Evolutionary conservation across 1,140 invertebrate species (phyloP), one percentile per base, ranked within the genome.

Genomic region (Anadara kagoshimensis): DNA sequence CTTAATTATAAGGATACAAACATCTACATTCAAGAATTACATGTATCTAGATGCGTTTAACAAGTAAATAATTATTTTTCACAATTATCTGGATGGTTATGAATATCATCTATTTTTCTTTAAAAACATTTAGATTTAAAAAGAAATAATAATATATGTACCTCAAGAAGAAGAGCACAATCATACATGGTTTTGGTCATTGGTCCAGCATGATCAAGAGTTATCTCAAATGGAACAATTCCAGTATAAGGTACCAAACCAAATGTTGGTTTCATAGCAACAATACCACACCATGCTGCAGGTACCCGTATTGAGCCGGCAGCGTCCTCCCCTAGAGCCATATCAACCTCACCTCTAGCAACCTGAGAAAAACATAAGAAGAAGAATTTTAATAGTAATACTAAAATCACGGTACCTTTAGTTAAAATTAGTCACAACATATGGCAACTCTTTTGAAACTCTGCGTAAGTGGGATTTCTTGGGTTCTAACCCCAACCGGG

Each of bases 261-360:
- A 66, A 74, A 83, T 16, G 88, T 87, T 18, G 88, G 88, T 63
- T 89, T 89, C 14, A 88, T 51, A 10, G 88, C 88, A 29, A 85
- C 82, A 41, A 85, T 69, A 16, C 88, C 88, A 58, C 69, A 79
- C 69, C 74, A 88, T 14, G 76, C 63, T 12, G 86, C 75, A 11
- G 88, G 88, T 12, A 86, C 83, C 11, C 88, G 78, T 24, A 87
- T 82, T 11, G 86, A 87, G 1, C 86, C 86, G 22, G 84, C 83
- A 41, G 82, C 80, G 63, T 87, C 86, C 24, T 74, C 80, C 18
- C 81, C 86, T 5, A 85, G 69, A n/a, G 86, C 86, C 77, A 87
- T 68, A 58, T 87, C 84, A n/a, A 80, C 79, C 14, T 80, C 66
- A 7, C 76, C 75, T 16, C 44, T 63, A 5, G 73, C 73, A 8